Evolutionary conservation across 2,797 vertebrate species (phyloP).

Genomic region (Melanotaenia boesemani): DNA sequence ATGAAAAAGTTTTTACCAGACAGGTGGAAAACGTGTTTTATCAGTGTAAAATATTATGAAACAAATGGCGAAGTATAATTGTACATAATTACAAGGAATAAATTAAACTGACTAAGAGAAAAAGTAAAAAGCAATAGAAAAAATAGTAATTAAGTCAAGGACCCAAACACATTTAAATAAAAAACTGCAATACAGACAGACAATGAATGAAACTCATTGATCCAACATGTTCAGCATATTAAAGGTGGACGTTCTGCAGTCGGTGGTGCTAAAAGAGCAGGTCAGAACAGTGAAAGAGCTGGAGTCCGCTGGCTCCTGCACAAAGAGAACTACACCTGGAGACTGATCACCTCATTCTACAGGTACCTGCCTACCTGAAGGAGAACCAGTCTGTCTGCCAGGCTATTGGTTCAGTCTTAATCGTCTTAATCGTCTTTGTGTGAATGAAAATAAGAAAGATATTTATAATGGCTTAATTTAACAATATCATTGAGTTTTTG

Average conservation of each 20-base stretch:
- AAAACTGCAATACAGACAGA: no score
- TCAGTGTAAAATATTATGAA: no score
- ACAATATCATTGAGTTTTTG: no score
- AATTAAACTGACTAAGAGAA: no score
- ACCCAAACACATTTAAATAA: no score
- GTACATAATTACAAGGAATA: no score
- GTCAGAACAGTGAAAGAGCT: conserved; percentile 94
- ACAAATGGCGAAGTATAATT: no score
- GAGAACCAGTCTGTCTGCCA: background rate
- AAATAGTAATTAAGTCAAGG: no score
- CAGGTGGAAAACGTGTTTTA: no score
- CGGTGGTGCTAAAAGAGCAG: conserved; percentile 90
- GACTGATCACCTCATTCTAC: conserved; percentile 93
- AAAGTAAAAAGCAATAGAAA: no score
- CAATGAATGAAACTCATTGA: background rate
- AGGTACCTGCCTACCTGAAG: conserved; percentile 78
- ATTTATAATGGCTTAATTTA: no score
- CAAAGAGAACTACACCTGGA: conserved; percentile 96
- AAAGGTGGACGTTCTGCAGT: conserved; percentile 91
- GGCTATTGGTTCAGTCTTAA: background rate
- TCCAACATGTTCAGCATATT: background rate
- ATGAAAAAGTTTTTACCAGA: no score
- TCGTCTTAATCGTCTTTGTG: background rate
- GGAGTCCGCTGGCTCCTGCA: conserved; percentile 96
- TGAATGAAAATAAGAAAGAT: background rate